phyloP scores from a whole-genome alignment of 2,797 vertebrate genomes.

The Smutsia temminckii region DNA sequence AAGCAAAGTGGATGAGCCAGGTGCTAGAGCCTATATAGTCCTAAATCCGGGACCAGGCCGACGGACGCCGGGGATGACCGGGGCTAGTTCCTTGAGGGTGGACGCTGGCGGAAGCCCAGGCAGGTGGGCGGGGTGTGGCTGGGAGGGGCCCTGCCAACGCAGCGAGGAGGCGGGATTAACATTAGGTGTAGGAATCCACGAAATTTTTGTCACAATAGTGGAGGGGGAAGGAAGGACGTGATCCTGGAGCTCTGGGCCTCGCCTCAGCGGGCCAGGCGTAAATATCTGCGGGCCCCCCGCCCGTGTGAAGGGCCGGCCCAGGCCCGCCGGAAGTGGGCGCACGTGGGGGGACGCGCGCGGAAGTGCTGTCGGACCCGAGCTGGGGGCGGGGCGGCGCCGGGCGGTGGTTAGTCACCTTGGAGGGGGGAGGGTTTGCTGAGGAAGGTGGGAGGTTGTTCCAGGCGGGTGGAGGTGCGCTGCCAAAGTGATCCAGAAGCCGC shows the following conservation, averaged over 20 bases:
- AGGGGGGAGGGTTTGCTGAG: not conserved
- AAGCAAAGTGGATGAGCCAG: too few species aligned
- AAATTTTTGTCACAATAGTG: not conserved
- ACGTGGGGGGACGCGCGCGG: not conserved
- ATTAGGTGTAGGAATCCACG: not conserved
- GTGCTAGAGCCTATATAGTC: not conserved
- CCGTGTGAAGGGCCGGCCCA: fast-evolving
- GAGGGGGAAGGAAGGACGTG: not conserved
- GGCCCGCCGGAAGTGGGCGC: not conserved
- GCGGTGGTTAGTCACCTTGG: not conserved
- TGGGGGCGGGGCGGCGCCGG: fast-evolving
- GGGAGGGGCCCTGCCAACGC: not conserved
- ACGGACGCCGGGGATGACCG: not conserved
- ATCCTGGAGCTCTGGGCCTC: not conserved
- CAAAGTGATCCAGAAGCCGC: not conserved
- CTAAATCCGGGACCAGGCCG: not conserved
- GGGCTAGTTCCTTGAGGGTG: not conserved
- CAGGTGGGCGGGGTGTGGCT: not conserved
- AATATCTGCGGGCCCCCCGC: fast-evolving
- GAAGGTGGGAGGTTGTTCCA: not conserved
- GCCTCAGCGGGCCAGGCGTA: not conserved
- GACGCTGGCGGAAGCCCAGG: not conserved
- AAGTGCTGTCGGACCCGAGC: fast-evolving
- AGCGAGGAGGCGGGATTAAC: not conserved
- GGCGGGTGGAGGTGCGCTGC: not conserved